Conservation (phyloP, 2,797 vertebrate species). For the Leuciscus waleckii region DNA sequence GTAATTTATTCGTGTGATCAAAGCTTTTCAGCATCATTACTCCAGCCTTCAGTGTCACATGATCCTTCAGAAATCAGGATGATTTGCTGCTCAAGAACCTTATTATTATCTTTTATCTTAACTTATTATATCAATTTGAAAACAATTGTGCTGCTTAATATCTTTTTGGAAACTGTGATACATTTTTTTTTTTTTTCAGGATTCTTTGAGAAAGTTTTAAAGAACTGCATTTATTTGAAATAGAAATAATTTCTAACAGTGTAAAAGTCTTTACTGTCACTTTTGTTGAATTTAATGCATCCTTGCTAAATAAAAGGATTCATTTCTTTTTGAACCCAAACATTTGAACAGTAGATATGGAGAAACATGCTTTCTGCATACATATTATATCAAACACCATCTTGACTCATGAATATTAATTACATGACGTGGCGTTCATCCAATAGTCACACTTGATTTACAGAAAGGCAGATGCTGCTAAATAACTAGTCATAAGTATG, state of each 20-base stretch:
- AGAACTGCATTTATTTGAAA: not conserved
- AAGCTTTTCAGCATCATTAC: not conserved
- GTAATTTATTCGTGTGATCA: not conserved
- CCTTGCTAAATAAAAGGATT: not conserved
- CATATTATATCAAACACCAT: not conserved
- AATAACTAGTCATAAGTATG: not conserved
- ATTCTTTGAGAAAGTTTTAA: not conserved
- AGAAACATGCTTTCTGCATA: not conserved
- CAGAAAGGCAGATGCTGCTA: not conserved
- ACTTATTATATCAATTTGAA: not conserved
- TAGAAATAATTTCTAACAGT: not conserved
- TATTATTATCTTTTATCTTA: no score
- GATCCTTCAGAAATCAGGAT: not conserved
- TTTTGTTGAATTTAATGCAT: no score
- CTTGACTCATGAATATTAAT: conserved; percentile 3
- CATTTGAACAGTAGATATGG: not conserved
- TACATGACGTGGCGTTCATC: not conserved
- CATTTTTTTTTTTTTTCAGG: no score
- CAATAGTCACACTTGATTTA: not conserved
- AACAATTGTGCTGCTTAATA: not conserved
- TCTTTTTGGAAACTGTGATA: no score
- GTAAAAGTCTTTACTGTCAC: no score
- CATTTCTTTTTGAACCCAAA: not conserved
- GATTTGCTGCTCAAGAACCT: no score
- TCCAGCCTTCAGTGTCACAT: not conserved